These are phyloP conservation scores for Polydesmus complanatus DNA, from an alignment of 2,888 invertebrate species.

Conservation along the genomic window DNA sequence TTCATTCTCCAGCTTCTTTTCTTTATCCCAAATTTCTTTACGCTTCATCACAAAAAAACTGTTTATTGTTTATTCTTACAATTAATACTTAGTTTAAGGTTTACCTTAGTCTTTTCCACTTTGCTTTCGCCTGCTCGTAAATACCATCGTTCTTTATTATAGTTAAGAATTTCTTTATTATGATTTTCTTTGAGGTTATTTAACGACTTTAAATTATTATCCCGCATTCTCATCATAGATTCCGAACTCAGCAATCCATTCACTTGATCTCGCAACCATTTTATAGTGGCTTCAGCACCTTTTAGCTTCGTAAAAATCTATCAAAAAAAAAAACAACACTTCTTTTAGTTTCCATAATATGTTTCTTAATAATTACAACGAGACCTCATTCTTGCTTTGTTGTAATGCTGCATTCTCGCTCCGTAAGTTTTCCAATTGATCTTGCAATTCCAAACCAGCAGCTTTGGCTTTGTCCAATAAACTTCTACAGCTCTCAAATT, in stretches of 20 bases:
- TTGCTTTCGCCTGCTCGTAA: slow-evolving; percentile 1
- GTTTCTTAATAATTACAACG: not conserved
- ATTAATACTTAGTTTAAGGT: not conserved
- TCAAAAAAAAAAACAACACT: slow-evolving; percentile 2
- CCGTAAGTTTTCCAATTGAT: slow-evolving; percentile 25
- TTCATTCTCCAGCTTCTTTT: not conserved
- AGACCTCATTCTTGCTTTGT: slow-evolving; percentile 28
- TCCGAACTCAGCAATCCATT: slow-evolving; percentile 27
- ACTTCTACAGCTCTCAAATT: not conserved
- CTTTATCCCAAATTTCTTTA: not conserved
- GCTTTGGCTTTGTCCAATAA: not conserved
- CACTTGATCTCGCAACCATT: slow-evolving; percentile 29
- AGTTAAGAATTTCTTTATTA: slow-evolving; percentile 23
- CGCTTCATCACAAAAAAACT: not conserved
- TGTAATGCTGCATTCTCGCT: slow-evolving; percentile 25
- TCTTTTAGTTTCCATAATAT: not conserved
- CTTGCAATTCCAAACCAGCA: slow-evolving; percentile 18
- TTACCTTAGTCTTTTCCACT: slow-evolving; percentile 8
- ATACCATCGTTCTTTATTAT: slow-evolving; percentile 23
- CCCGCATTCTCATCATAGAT: slow-evolving; percentile 26
- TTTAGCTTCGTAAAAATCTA: slow-evolving; percentile 28
- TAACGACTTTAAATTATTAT: slow-evolving; percentile 29
- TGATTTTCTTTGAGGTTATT: slow-evolving; percentile 20
- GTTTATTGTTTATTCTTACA: no score
- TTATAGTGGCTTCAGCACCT: slow-evolving; percentile 30